phyloP scores from a whole-genome alignment of 2,797 vertebrate genomes.

The Chaenodraco wilsoni region DNA sequence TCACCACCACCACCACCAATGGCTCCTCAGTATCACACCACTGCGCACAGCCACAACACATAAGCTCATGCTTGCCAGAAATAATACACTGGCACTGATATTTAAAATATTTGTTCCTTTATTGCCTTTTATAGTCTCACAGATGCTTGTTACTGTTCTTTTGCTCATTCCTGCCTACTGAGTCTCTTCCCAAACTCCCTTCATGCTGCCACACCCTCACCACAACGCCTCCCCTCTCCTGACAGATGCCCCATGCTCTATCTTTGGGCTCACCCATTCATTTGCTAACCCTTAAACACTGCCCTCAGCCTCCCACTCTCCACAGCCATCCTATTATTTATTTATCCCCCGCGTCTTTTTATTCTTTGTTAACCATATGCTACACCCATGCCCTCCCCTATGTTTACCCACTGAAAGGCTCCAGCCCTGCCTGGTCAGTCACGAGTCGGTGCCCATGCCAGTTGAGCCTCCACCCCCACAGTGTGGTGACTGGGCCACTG shows the following conservation, averaged over 20 bases:
- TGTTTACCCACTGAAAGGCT: constrained; percentile 50
- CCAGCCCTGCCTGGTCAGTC: constrained; percentile 55
- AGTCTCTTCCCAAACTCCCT: constrained; percentile 33
- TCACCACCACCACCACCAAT: constrained; percentile 23
- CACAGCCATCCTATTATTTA: constrained; percentile 60
- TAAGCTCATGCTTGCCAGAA: constrained; percentile 23
- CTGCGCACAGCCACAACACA: constrained; percentile 57
- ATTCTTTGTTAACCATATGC: constrained; percentile 50
- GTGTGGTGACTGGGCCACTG: constrained; percentile 50
- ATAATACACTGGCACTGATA: constrained; percentile 11
- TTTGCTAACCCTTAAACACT: constrained; percentile 64
- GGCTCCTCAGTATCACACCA: constrained; percentile 52
- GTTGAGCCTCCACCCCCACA: constrained; percentile 62
- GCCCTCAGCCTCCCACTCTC: constrained; percentile 45
- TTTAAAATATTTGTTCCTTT: constrained; percentile 51
- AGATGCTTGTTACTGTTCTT: constrained; percentile 43
- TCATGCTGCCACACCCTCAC: constrained; percentile 54
- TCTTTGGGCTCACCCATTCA: constrained; percentile 60
- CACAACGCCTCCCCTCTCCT: constrained; percentile 44
- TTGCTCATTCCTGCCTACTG: constrained; percentile 11
- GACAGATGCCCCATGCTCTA: constrained; percentile 56
- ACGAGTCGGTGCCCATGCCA: constrained; percentile 46
- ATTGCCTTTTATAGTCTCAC: background rate
- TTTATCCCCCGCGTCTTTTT: constrained; percentile 34
- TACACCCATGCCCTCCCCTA: constrained; percentile 44